Evolutionary conservation across 2,888 invertebrate species (phyloP), one percentile per base, ranked within the genome.

Genomic region (Dicycla oo): DNA sequence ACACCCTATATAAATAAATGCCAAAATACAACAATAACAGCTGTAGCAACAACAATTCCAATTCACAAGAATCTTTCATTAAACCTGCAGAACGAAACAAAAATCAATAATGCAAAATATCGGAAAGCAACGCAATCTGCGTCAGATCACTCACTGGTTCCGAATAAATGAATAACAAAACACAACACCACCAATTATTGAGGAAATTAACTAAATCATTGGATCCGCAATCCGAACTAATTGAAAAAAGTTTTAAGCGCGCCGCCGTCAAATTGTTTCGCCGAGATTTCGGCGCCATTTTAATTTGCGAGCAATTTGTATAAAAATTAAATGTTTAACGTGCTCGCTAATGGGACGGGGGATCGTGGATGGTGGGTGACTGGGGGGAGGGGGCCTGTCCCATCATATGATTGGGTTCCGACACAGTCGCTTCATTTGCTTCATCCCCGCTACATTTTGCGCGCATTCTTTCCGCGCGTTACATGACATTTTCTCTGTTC

Each of bases 301-400:
- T 85, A 85, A 89, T 89, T 89, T 88, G 84, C 83, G 66, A 88
- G 84, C 86, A 88, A 88, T 88, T 88, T 89, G 89, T 88, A 84
- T 85, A 86, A 87, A 88, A 88, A 87, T 86, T 89, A 87, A 87
- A 87, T 86, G 85, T 80, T 86, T 83, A 81, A 87, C 80, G 83
- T 78, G 66, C 72, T 70, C 66, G 80, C 75, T 84, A 85, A 85
- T 84, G 78, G 86, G 68, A 53, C 26, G 75, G 75, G 66, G 34
- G 58, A 23, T 23, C n/a, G 34, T 13, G 53, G 60, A 30, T 20
- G 56, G 26, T 0, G n/a, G n/a, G 4, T 7, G 38, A 34, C 34
- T 38, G 45, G 20, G 13, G 4, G 18, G 20, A 26, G 67, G 70
- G 34, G 54, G n/a, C 1, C 26, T 8, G 20, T 38, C 43, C 80